Conservation (phyloP, 2,113 vertebrate species). For the Xyrauchen texanus region DNA sequence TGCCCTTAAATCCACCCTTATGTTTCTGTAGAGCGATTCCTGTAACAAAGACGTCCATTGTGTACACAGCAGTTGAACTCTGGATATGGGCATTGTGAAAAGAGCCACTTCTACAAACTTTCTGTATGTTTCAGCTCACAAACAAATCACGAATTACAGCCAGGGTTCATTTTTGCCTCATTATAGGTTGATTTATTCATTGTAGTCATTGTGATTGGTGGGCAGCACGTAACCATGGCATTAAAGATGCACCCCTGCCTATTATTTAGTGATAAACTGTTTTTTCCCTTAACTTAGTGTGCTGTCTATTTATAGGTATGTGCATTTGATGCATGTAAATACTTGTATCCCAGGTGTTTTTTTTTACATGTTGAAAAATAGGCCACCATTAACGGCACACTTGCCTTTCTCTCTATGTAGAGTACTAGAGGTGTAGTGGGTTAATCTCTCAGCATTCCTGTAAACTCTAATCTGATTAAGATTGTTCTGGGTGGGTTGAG, state of each 20-base stretch:
- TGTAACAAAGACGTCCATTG: constrained; percentile 33
- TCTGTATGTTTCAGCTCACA: neutral
- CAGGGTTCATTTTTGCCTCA: too few species aligned
- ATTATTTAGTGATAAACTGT: too few species aligned
- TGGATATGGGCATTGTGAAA: too few species aligned
- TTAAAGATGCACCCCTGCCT: too few species aligned
- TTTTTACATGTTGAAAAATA: too few species aligned
- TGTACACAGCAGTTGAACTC: neutral
- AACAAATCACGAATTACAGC: neutral
- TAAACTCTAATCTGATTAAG: constrained; percentile 53
- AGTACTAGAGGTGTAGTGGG: neutral
- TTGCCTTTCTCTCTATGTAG: neutral
- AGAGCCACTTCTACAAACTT: neutral
- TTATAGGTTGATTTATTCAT: too few species aligned
- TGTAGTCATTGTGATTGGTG: too few species aligned
- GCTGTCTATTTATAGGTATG: too few species aligned
- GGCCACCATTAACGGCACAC: too few species aligned
- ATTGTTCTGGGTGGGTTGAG: constrained; percentile 21
- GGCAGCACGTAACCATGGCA: too few species aligned
- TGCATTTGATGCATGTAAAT: neutral
- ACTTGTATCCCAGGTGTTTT: too few species aligned
- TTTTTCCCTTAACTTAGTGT: too few species aligned
- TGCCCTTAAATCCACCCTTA: constrained; percentile 25
- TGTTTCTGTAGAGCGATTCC: neutral
- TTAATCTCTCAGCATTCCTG: constrained; percentile 46